A percentile compares a stretch with the other conserved stretches of the same genome.
phyloP scores from a whole-genome alignment of 2,797 vertebrate genomes.

The Botia almorhae region DNA sequence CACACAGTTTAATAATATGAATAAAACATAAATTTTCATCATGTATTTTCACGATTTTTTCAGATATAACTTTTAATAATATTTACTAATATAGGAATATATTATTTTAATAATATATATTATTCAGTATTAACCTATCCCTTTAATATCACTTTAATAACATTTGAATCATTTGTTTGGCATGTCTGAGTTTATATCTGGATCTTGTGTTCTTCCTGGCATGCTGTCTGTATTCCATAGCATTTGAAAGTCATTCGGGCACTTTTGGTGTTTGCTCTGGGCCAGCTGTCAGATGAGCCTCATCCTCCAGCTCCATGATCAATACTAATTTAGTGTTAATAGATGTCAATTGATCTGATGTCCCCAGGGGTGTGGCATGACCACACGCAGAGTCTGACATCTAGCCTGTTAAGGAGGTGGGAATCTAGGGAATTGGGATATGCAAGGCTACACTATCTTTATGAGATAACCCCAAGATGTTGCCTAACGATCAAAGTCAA shows the following conservation, averaged over 20 bases:
- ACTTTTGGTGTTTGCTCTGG: slow-evolving; percentile 61
- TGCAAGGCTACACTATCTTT: slow-evolving; percentile 23
- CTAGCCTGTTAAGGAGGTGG: slow-evolving; percentile 45
- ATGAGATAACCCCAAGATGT: neutral
- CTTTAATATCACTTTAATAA: neutral
- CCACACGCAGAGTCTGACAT: slow-evolving; percentile 45
- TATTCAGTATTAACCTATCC: no score
- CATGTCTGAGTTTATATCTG: slow-evolving; percentile 8
- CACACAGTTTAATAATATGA: neutral
- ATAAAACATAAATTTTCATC: no score
- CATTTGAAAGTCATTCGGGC: slow-evolving; percentile 62
- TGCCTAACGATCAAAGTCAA: neutral
- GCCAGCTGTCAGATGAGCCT: slow-evolving; percentile 70
- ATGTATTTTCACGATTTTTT: no score
- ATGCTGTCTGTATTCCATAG: slow-evolving; percentile 2
- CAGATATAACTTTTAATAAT: no score
- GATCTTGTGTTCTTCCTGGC: neutral
- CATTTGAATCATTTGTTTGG: neutral
- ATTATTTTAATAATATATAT: no score
- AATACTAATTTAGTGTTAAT: slow-evolving; percentile 81
- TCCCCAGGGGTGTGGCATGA: slow-evolving; percentile 59
- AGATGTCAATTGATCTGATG: slow-evolving; percentile 76
- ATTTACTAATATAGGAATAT: neutral
- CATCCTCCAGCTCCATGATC: slow-evolving; percentile 74
- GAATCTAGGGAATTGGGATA: slow-evolving; percentile 54